Conservation (phyloP, 2,113 vertebrate genomes). For the Hymenochirus boettgeri region DNA sequence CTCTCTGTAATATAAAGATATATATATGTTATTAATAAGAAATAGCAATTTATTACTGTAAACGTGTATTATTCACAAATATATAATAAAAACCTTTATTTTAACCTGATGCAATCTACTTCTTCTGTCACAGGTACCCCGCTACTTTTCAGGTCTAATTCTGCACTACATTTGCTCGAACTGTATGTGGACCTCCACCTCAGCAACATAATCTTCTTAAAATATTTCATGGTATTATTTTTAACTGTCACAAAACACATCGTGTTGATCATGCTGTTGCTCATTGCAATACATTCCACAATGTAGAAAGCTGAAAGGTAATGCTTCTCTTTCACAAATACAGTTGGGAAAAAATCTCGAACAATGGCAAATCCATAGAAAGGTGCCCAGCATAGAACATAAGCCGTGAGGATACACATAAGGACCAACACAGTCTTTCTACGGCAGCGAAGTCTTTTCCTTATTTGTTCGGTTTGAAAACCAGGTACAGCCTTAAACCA, state of each 20-base stretch:
- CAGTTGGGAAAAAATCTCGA: slow-evolving; percentile 85
- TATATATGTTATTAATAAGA: no score
- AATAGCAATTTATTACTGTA: background rate
- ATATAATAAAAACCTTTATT: slow-evolving; percentile 52
- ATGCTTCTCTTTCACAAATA: slow-evolving; percentile 86
- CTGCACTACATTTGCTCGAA: slow-evolving; percentile 70
- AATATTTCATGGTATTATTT: slow-evolving; percentile 81
- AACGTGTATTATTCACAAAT: background rate
- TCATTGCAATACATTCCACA: slow-evolving; percentile 94
- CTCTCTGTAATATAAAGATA: no score
- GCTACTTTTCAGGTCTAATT: slow-evolving; percentile 72
- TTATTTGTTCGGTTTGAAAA: slow-evolving; percentile 89
- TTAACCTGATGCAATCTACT: slow-evolving; percentile 80
- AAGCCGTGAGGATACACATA: slow-evolving; percentile 81
- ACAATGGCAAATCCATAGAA: slow-evolving; percentile 86
- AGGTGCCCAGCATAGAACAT: slow-evolving; percentile 92
- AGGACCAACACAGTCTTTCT: slow-evolving; percentile 85
- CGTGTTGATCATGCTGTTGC: slow-evolving; percentile 95
- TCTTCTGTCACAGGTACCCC: slow-evolving; percentile 76
- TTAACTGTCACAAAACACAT: slow-evolving; percentile 86
- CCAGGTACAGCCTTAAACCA: slow-evolving; percentile 90
- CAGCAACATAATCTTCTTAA: slow-evolving; percentile 78
- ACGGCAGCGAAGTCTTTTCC: slow-evolving; percentile 78
- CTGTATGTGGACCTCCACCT: slow-evolving; percentile 74
- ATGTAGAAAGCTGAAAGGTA: slow-evolving; percentile 89